Percentiles rank a stretch among this genome's conserved stretches.
phyloP scores from a whole-genome alignment of 2,888 invertebrate genomes.

The Dicroscelio sp. region DNA sequence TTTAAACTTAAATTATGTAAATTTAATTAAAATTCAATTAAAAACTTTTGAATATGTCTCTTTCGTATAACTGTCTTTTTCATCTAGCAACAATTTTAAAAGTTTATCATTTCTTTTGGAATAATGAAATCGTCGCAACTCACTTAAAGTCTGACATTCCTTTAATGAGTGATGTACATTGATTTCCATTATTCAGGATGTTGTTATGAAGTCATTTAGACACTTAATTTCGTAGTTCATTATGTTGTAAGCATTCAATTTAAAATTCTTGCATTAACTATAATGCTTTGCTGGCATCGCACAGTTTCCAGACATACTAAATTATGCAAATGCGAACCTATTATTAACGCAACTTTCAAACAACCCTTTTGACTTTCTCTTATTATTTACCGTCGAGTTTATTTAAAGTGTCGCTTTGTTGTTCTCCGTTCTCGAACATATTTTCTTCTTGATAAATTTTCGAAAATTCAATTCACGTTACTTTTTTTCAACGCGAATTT shows the following conservation, averaged over 20 bases:
- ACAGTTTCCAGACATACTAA: not conserved
- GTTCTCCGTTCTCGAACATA: not conserved
- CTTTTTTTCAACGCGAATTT: too few species aligned
- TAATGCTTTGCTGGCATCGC: not conserved
- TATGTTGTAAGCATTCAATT: conserved; percentile 25
- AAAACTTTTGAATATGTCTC: conserved; percentile 50
- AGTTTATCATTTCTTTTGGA: conserved; percentile 39
- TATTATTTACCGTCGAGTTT: conserved; percentile 30
- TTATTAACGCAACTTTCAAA: conserved; percentile 31
- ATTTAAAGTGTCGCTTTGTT: not conserved
- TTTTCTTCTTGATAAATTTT: too few species aligned
- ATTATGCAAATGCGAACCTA: conserved; percentile 35
- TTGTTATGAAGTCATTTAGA: conserved; percentile 25
- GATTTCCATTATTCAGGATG: conserved; percentile 40
- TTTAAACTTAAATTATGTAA: conserved; percentile 62
- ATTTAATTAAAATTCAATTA: conserved; percentile 67
- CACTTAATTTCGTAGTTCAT: conserved; percentile 48
- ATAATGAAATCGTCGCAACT: conserved; percentile 7
- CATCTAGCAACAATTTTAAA: conserved; percentile 31
- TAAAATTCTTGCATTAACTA: conserved; percentile 43
- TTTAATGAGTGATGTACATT: conserved; percentile 21
- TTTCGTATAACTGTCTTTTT: conserved; percentile 1
- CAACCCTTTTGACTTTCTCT: conserved; percentile 20
- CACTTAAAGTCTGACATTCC: not conserved
- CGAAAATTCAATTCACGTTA: too few species aligned